Base-by-base conservation (phyloP, 2,797 vertebrate genomes). In the Mus spretus region DNA sequence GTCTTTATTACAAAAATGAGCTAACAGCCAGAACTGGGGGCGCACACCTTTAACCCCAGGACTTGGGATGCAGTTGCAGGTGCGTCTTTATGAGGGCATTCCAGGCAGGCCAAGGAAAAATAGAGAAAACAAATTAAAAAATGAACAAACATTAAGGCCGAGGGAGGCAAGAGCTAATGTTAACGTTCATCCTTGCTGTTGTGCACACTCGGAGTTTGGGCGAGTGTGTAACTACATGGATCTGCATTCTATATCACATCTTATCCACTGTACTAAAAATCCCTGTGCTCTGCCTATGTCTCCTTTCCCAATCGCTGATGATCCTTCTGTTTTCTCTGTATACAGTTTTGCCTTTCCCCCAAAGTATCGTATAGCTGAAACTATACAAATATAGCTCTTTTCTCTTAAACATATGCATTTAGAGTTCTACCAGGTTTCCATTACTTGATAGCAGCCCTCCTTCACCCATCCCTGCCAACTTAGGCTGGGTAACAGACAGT, bases 221-320 rank as follows among this genome's bases (percentile, higher is more conserved):
- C 65, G 78, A 20, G 87, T 67, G n/a, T 53, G 53, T 59, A 55
- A 57, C 50, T 40, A 67, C 12, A 1, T 26, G 2, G 34, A n/a
- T 47, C 59, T 31, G 37, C 37, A 19, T 63, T 11, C 10, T 15
- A 12, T 84, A 53, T 65, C 19, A 59, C 2, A 57, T 6, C 44
- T 50, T 55, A 40, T 81, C 88, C 10, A 53, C 44, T 84, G 74
- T 37, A 72, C 44, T 88, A 59, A 81, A 93, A 95, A 55, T 63
- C 55, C 34, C 88, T 89, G 15, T 90, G 63, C 44, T 92, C 44
- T n/a, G 47, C 55, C 14, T 22, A 11, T 80, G 50, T 84, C 55
- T 92, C 55, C 17, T 34, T 92, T 28, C 53, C 37, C 31, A 55
- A n/a, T 8, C 14, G 28, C 34, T 28, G 37, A 26, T 37, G n/a